Evolutionary conservation across 1,140 invertebrate species (phyloP).

Genomic region (Drosophila rufa): DNA sequence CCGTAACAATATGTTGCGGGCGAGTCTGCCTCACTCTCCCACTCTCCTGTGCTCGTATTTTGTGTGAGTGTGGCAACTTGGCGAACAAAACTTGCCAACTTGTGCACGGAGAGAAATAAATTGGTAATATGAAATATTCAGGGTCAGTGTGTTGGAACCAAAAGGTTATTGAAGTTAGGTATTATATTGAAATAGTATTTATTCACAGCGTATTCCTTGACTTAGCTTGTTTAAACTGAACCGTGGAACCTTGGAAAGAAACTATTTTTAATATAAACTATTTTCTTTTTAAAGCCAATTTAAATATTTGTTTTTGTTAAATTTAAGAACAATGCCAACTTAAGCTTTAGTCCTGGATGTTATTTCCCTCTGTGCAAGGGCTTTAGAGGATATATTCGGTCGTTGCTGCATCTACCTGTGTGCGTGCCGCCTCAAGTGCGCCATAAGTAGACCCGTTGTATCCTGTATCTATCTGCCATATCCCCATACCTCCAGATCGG

Average conservation of each 20-base stretch:
- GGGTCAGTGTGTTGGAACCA: too few relatives aligned
- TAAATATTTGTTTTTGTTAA: too few relatives aligned
- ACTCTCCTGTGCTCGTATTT: slow-evolving; percentile 2
- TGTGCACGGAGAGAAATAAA: neutral
- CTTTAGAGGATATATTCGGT: slow-evolving; percentile 9
- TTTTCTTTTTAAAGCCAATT: neutral
- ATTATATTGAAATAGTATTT: too few relatives aligned
- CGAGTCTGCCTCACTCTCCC: slow-evolving; percentile 4
- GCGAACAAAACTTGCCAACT: slow-evolving; percentile 57
- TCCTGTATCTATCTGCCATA: slow-evolving; percentile 50
- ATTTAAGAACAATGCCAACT: neutral
- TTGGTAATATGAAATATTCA: neutral
- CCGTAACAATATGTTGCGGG: slow-evolving; percentile 77
- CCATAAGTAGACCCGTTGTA: slow-evolving; percentile 65
- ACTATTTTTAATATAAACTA: neutral
- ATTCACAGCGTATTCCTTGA: neutral
- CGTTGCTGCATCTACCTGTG: slow-evolving; percentile 34
- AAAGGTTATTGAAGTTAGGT: too few relatives aligned
- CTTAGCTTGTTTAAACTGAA: neutral
- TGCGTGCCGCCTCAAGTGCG: slow-evolving; percentile 65
- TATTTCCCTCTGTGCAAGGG: neutral
- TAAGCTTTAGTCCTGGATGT: neutral
- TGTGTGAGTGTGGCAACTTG: slow-evolving; percentile 37
- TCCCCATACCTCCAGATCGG: neutral
- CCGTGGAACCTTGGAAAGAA: neutral